phyloP scores from a whole-genome alignment of 2,113 vertebrate genomes.

The Anarrhichthys ocellatus region DNA sequence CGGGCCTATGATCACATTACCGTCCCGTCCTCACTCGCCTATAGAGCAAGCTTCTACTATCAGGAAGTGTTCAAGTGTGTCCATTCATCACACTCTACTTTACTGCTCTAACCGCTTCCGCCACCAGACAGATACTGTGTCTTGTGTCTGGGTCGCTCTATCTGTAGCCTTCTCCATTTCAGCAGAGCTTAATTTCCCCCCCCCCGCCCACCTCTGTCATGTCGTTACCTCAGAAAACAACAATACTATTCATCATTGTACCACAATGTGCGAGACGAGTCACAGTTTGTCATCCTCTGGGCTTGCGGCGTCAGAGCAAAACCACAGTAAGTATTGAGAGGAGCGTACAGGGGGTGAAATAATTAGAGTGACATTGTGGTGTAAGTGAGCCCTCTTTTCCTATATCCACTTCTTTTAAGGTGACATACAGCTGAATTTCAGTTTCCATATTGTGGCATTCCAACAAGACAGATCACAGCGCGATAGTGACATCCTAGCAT shows the following conservation, averaged over 20 bases:
- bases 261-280: background rate
- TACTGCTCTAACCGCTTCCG: conserved; percentile 25
- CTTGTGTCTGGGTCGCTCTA: conserved; percentile 34
- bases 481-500: background rate
- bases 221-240: conserved; percentile 21
- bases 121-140: conserved; percentile 59
- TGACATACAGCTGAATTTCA: background rate
- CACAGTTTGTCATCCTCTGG: conserved; percentile 2
- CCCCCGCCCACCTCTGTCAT: background rate
- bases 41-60: conserved; percentile 40
- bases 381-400: conserved; percentile 6
- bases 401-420: background rate
- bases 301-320: conserved; percentile 14
- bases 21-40: conserved; percentile 45
- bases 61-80: conserved; percentile 57
- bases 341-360: background rate
- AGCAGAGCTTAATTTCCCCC: conserved; percentile 9
- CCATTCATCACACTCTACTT: conserved; percentile 61
- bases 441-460: background rate
- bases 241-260: conserved; percentile 6
- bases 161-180: conserved; percentile 54
- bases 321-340: conserved; percentile 12
- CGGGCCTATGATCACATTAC: conserved; percentile 71
- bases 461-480: background rate
- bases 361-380: conserved; percentile 5